Base-by-base conservation (phyloP, 2,888 invertebrate genomes). In the Sericinus montela region DNA sequence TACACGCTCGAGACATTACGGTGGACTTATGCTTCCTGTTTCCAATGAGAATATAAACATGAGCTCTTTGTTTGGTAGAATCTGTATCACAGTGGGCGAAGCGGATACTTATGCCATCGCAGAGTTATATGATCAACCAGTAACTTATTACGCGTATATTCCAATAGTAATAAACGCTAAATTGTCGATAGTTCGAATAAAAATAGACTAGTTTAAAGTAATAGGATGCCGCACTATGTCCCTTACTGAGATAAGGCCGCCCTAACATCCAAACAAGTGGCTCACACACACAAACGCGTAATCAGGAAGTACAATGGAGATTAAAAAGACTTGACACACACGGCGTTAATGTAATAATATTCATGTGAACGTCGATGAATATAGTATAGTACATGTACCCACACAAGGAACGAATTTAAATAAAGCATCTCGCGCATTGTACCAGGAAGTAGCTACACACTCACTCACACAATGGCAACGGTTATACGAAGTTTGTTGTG, bases 251-350 rank as follows among this genome's bases (percentile, higher is more conserved):
- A 86, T 85, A 86, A 81, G 85, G 85, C 82, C 80, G 81, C 86
- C 88, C 87, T 79, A 83, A 75, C 85, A 85, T 84, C 85, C 85
- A 80, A 87, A 87, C 88, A 88, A 87, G 87, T 88, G 87, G 82
- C 80, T 82, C 78, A 86, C 87, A 50, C 87, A 85, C 86, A 87
- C 86, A 36, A 34, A 54, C 63, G 53, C 60, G 70, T 68, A 69
- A 84, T 85, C 84, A 88, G 88, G 88, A 88, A 88, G 87, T 87
- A 87, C 85, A 87, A 87, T 84, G 75, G 80, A 85, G 85, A 86
- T 85, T 84, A 85, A 84, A 86, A 79, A 76, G 80, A 79, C 80
- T 75, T 68, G 71, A 80, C 74, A 72, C 83, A 50, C 50, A 78
- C 76, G 70, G 67, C 69, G 68, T 72, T 78, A 84, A 83, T 75